Percentiles rank a stretch among this genome's conserved stretches.
These are phyloP conservation scores for Bellardia pandia DNA, from an alignment of 2,888 invertebrate species.

Conservation along the genomic window DNA sequence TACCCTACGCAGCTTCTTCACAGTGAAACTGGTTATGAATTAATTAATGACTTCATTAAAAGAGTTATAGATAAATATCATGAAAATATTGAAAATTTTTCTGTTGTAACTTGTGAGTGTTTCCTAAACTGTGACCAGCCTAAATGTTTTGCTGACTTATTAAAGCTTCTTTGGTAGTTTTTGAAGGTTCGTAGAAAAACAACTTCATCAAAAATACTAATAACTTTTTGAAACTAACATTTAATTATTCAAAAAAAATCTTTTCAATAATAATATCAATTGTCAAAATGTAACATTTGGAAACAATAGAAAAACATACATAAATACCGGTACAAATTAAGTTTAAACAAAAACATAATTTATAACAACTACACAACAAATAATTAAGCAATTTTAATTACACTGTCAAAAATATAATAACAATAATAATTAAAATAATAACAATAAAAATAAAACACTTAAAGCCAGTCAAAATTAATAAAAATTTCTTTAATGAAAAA, in stretches of 20 bases:
- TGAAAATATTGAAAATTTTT: too few species aligned
- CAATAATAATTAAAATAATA: constrained; percentile 26
- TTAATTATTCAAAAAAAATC: constrained; percentile 9
- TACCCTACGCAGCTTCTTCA: too few species aligned
- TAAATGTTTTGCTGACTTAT: neutral
- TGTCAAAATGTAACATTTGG: constrained; percentile 62
- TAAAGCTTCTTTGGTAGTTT: constrained; percentile 15
- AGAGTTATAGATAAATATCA: too few species aligned
- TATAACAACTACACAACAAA: neutral
- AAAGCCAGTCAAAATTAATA: constrained; percentile 17
- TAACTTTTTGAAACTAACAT: constrained; percentile 2
- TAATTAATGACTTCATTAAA: too few species aligned
- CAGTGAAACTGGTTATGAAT: too few species aligned
- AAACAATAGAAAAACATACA: constrained; percentile 13
- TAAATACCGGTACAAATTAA: neutral
- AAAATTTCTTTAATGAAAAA: constrained; percentile 9
- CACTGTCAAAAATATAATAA: constrained; percentile 33
- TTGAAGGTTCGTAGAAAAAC: neutral
- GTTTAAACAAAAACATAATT: neutral
- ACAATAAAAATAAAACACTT: constrained; percentile 10
- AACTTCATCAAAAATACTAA: neutral
- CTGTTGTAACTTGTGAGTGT: too few species aligned
- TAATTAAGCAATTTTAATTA: constrained; percentile 34
- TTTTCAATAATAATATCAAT: constrained; percentile 41
- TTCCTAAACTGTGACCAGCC: neutral